Conservation (phyloP, 2,113 vertebrate genomes). For the Chionomys nivalis region DNA sequence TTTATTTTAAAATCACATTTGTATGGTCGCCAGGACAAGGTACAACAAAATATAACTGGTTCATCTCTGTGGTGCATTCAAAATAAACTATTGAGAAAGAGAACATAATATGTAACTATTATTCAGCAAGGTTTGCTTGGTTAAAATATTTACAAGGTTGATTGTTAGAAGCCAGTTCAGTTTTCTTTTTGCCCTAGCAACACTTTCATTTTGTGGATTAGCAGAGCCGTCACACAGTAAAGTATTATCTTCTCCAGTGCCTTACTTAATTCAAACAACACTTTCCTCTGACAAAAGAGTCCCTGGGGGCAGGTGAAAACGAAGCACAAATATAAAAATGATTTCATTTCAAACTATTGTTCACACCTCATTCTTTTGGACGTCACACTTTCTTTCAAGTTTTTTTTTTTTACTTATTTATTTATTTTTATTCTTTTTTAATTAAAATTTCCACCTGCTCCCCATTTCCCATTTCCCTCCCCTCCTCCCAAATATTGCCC, state of each 20-base stretch:
- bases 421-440: no score
- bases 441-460: no score
- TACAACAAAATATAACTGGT: neutral
- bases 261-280: conserved; percentile 37
- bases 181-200: neutral
- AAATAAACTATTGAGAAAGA: neutral
- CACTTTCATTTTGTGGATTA: conserved; percentile 24
- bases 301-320: conserved; percentile 10
- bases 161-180: neutral
- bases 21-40: neutral
- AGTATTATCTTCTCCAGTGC: neutral
- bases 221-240: neutral
- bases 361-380: neutral
- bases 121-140: neutral
- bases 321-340: neutral
- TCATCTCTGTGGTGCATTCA: neutral
- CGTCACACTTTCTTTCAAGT: neutral
- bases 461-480: no score
- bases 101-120: neutral
- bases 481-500: no score
- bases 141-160: neutral
- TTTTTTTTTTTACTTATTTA: no score
- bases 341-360: conserved; percentile 25
- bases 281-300: conserved; percentile 16
- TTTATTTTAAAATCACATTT: neutral